These are phyloP conservation scores for Climacteris rufus DNA, from an alignment of 2,113 vertebrate genomes.

Conservation along the genomic window DNA sequence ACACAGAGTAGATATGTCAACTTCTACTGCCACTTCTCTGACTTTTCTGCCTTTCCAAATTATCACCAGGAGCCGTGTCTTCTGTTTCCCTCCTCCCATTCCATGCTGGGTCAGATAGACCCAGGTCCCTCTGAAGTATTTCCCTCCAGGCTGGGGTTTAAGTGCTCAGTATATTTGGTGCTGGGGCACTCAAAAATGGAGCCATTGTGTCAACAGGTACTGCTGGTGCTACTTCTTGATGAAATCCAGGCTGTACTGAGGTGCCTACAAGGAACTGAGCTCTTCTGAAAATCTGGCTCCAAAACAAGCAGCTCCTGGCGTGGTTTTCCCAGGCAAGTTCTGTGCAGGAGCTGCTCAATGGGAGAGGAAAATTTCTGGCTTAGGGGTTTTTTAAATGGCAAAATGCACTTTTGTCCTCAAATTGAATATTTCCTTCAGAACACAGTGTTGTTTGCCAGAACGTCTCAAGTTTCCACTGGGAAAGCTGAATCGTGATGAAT, in stretches of 20 bases:
- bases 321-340: not conserved
- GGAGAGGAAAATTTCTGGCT: not conserved
- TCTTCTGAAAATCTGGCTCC: not conserved
- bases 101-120: not conserved
- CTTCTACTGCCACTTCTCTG: not conserved
- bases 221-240: not conserved
- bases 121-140: not conserved
- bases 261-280: not conserved
- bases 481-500: not conserved
- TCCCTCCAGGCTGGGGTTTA: not conserved
- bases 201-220: not conserved
- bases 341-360: not conserved
- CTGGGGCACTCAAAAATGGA: not conserved
- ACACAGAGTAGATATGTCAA: not conserved
- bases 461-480: not conserved
- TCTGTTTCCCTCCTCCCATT: not conserved
- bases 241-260: not conserved
- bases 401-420: not conserved
- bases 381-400: not conserved
- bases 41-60: not conserved
- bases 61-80: not conserved
- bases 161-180: not conserved
- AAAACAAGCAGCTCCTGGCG: not conserved
- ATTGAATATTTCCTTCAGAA: slow-evolving; percentile 28
- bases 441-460: not conserved